These are phyloP conservation scores for Adelognathus sp. DNA, from an alignment of 2,888 invertebrate genomes.

Conservation along the genomic window DNA sequence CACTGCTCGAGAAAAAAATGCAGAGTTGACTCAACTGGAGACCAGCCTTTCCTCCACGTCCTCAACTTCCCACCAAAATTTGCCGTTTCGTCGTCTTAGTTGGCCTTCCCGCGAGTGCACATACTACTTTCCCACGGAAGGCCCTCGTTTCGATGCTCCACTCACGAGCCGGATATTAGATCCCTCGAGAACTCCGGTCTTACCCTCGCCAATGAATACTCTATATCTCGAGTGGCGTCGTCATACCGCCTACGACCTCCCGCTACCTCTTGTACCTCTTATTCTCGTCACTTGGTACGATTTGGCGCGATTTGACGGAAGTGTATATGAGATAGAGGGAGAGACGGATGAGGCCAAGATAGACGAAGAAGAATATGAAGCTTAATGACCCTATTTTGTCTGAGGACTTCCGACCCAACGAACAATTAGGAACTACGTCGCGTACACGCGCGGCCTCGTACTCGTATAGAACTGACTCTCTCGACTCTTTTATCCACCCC, in stretches of 20 bases:
- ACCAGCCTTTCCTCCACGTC: slow-evolving; percentile 37
- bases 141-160: slow-evolving; percentile 27
- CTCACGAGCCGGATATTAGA: slow-evolving; percentile 71
- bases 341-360: slow-evolving; percentile 10
- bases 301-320: not conserved
- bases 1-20: slow-evolving; percentile 58
- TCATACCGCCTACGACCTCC: slow-evolving; percentile 18
- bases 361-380: slow-evolving; percentile 40
- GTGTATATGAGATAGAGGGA: not conserved
- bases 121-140: slow-evolving; percentile 42
- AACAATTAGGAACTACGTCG: slow-evolving; percentile 49
- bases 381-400: slow-evolving; percentile 59
- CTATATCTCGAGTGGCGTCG: slow-evolving; percentile 55
- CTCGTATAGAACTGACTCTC: too few species aligned
- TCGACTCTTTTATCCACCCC: not conserved
- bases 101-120: slow-evolving; percentile 19
- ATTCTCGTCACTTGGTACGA: slow-evolving; percentile 6
- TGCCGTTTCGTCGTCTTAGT: not conserved
- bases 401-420: slow-evolving; percentile 54
- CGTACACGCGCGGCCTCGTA: not conserved
- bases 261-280: slow-evolving; percentile 4
- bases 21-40: slow-evolving; percentile 66
- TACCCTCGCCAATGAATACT: slow-evolving; percentile 63
- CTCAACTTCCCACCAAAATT: slow-evolving; percentile 14
- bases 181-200: slow-evolving; percentile 64